Evolutionary conservation across 2,797 vertebrate genomes (phyloP).

Genomic region (Sebastes trivittatus): DNA sequence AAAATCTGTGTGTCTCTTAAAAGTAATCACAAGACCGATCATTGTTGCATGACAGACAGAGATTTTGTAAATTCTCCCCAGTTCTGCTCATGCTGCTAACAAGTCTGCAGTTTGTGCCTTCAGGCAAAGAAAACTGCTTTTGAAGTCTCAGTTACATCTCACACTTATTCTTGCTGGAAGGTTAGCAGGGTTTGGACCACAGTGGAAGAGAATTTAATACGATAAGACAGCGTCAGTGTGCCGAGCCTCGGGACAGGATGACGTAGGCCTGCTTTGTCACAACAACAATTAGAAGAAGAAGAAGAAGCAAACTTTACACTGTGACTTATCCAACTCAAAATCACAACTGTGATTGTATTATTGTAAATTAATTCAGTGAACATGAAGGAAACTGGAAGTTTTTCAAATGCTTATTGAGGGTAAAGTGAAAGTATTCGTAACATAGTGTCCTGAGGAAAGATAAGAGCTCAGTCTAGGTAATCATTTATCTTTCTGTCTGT

Average conservation of each 20-base stretch:
- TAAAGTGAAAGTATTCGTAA: not conserved
- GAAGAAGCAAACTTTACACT: not conserved
- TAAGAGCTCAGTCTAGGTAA: not conserved
- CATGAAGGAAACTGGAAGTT: not conserved
- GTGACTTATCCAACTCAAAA: not conserved
- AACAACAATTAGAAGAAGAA: slow-evolving; percentile 5
- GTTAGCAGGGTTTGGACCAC: not conserved
- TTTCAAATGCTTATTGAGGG: not conserved
- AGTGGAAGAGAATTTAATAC: slow-evolving; percentile 21
- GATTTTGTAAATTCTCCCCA: slow-evolving; percentile 1
- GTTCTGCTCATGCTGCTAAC: not conserved
- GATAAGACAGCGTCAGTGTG: slow-evolving; percentile 30
- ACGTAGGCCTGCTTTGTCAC: not conserved
- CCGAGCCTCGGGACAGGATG: slow-evolving; percentile 7
- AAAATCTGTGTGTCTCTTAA: not conserved
- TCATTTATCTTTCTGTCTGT: not conserved
- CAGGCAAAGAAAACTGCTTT: slow-evolving; percentile 26
- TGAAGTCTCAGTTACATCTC: slow-evolving; percentile 45
- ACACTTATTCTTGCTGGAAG: slow-evolving; percentile 30
- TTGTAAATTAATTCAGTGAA: not conserved
- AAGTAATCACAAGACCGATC: slow-evolving; percentile 10
- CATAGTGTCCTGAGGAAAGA: no score
- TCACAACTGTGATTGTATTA: not conserved
- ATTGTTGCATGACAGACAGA: not conserved
- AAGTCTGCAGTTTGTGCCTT: slow-evolving; percentile 8